Conservation (phyloP, 2,888 invertebrate genomes). For the Scaptomyza parva region DNA sequence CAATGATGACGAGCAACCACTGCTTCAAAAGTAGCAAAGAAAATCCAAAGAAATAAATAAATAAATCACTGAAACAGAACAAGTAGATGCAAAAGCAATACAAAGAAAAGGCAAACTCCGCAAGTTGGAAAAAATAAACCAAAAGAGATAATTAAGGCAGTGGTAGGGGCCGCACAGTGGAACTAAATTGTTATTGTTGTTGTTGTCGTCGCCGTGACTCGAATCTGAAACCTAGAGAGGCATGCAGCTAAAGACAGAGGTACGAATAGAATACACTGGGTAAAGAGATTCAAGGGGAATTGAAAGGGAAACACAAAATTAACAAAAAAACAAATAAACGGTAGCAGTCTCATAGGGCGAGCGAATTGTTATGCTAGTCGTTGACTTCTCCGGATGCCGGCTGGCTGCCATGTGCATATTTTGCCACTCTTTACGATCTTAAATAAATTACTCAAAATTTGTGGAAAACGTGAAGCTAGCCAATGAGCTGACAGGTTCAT, state of each 20-base stretch:
- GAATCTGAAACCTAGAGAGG: conserved; percentile 19
- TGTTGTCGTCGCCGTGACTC: conserved; percentile 38
- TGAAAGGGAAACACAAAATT: conserved; percentile 13
- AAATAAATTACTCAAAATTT: conserved; percentile 75
- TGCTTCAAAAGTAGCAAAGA: conserved; percentile 55
- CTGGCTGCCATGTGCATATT: conserved; percentile 67
- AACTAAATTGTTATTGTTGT: conserved; percentile 70
- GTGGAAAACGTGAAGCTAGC: conserved; percentile 62
- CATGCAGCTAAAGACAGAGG: conserved; percentile 21
- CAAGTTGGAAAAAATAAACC: conserved; percentile 11
- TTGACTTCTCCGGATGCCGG: conserved; percentile 53
- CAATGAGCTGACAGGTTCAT: conserved; percentile 67
- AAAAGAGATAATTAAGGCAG: conserved; percentile 71
- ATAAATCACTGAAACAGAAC: conserved; percentile 27
- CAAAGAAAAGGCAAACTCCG: conserved; percentile 41
- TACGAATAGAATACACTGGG: conserved; percentile 19
- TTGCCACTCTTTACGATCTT: conserved; percentile 72
- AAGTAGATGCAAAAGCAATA: conserved; percentile 25
- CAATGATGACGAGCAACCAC: conserved; percentile 40
- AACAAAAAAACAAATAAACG: conserved; percentile 51
- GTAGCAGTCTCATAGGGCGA: conserved; percentile 78
- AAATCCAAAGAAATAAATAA: conserved; percentile 43
- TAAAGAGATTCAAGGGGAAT: conserved; percentile 8
- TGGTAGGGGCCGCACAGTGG: conserved; percentile 71
- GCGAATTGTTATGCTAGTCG: conserved; percentile 81